phyloP scores from a whole-genome alignment of 1,140 invertebrate species.

The Chlorops oryzae region DNA sequence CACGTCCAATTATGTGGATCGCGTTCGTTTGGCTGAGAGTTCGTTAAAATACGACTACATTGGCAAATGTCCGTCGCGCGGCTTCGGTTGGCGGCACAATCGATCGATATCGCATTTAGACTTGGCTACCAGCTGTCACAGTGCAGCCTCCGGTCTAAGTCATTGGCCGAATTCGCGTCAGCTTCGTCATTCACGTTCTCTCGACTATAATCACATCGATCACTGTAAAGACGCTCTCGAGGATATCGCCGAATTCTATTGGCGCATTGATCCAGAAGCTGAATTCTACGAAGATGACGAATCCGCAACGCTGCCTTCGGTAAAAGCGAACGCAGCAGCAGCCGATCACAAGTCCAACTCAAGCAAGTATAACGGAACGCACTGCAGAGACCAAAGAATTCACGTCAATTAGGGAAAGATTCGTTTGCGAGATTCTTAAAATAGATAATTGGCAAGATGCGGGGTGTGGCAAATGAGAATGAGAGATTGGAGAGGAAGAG shows the following conservation, averaged over 20 bases:
- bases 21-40: conserved; percentile 29
- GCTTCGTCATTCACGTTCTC: conserved; percentile 39
- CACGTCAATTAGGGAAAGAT: no score
- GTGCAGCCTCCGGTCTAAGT: conserved; percentile 43
- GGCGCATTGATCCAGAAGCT: conserved; percentile 41
- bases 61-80: conserved; percentile 32
- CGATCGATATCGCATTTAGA: conserved; percentile 45
- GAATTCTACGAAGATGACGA: conserved; percentile 11
- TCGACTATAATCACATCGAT: conserved; percentile 33
- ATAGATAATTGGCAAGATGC: no score
- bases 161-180: conserved; percentile 35
- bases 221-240: conserved; percentile 31
- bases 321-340: no score
- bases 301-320: neutral
- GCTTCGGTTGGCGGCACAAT: conserved; percentile 45
- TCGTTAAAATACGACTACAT: conserved; percentile 26
- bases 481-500: no score
- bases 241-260: conserved; percentile 46
- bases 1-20: conserved; percentile 44
- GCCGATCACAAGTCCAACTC: no score
- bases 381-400: no score
- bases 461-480: no score
- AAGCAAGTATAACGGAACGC: no score
- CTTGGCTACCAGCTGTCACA: conserved; percentile 46
- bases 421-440: no score